Conservation (phyloP, 2,113 vertebrate species). For the Cyphomyrus discorhynchus region DNA sequence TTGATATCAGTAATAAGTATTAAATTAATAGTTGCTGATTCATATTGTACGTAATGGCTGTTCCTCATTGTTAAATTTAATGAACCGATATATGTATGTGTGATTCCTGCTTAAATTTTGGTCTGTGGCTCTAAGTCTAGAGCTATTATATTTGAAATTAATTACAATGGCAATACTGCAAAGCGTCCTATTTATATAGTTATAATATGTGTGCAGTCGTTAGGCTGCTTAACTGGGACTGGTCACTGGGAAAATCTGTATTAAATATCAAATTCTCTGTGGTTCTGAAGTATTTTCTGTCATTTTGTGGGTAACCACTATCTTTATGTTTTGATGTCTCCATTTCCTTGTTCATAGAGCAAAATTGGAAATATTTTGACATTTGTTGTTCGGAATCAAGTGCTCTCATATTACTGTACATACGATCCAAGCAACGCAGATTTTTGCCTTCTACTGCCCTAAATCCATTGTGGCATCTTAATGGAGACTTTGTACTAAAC, state of each 20-base stretch:
- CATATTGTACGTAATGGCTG: neutral
- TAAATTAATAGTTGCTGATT: neutral
- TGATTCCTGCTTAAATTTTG: neutral
- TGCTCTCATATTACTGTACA: neutral
- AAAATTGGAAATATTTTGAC: slow-evolving; percentile 22
- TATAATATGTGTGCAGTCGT: neutral
- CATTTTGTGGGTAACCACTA: slow-evolving; percentile 15
- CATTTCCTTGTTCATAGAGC: slow-evolving; percentile 12
- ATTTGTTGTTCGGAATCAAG: neutral
- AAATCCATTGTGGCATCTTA: neutral
- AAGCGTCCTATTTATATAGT: neutral
- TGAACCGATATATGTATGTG: neutral
- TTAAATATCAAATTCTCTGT: neutral
- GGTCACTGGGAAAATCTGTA: neutral
- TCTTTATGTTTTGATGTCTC: slow-evolving; percentile 17
- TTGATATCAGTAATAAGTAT: neutral
- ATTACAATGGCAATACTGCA: neutral
- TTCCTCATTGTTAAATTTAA: neutral
- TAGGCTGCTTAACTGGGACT: neutral
- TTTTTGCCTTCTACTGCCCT: neutral
- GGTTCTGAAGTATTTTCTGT: slow-evolving; percentile 14
- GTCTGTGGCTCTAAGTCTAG: neutral
- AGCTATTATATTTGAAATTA: neutral
- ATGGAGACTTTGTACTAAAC: neutral
- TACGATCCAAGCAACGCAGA: neutral